Evolutionary conservation across 1,140 invertebrate genomes (phyloP), one percentile per base, ranked within the genome.

Genomic region (Cepaea nemoralis): DNA sequence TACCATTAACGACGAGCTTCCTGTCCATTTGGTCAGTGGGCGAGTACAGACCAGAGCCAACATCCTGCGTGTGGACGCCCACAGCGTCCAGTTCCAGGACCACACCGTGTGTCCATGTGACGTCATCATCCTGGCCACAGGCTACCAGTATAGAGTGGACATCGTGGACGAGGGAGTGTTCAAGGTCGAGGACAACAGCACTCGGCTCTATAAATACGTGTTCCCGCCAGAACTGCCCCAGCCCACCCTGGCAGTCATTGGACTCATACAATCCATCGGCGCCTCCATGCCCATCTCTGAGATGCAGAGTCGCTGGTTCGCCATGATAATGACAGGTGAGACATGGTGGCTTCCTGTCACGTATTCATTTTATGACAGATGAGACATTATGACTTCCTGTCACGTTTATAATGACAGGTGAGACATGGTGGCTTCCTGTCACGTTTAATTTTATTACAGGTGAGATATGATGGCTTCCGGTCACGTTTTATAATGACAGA

Each of bases 1-100:
- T 0, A 93, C 92, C 63, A 92, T 94, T n/a, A 94, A 93, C 84
- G 93, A 94, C 84, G 92, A 93, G 31, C 85, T 94, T 5, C 91
- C 93, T 1, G 92, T 93, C 82, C 89, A 92, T 24, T 90, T 94
- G 19, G 88, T 92, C 79, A 91, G 86, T 37, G 93, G 80, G 22
- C 48, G 73, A 16, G 70, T 81, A 1, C 70, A 40, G 27, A 45
- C 66, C 12, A 67, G 24, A 55, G 40, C 73, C 40, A 48, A 69
- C 24, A 48, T 77, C 19, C n/a, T 1, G 16, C 22, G 22, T 6
- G 81, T 82, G 73, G 40, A 27, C 8, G 2, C 10, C 22, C 12
- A 76, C 48, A 63, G 45, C 16, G 80, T 74, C 6, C 0, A 0
- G 50, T 42, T 75, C 12, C 40, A 63, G 10, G 80, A 81, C 24